Base-by-base conservation (phyloP, 92 coral and sea anemone genomes). In the Nematostella vectensis region DNA sequence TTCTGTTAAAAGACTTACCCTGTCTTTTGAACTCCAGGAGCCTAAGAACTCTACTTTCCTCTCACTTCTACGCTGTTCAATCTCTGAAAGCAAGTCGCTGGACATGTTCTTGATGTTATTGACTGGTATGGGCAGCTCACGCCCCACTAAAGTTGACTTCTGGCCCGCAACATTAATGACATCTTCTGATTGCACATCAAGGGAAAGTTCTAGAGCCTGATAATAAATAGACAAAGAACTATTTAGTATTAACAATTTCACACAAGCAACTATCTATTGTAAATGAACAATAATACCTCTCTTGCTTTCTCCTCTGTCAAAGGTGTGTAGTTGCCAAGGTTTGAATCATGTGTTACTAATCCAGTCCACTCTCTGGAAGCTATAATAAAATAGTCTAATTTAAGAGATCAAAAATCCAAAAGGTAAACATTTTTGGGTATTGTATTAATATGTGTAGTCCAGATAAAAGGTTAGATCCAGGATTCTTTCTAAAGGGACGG, bases 111-210 rank as follows among this genome's bases (percentile, higher is more conserved):
- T 63, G 4, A 61, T 31, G 49, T 68, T 67, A 44, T 62, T 76
- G 8, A 29, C 59, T 20, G 72, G 70, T 19, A 67, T 44, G 59
- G 40, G 9, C 20, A 11, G 15, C 27, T 72, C 63, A 48, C 70
- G 75, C 3, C 71, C 57, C 1, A 50, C 59, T 23, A 82, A 23
- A 18, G 50, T 58, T 12, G 74, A 58, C 36, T 71, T 63, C 37
- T 72, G 69, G 8, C 95, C 95, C 48, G 67, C 54, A 2, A 85
- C 67, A 50, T 63, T 76, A 31, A 85, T 64, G n/a, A 85, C 67
- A 44, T 85, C 95, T 47, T 83, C 82, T 59, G 84, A 57, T 16
- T 65, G 43, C 2, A 80, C 88, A n/a, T 81, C 63, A 6, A 70
- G 39, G 13, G 95, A 76, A 3, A 77, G 74, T 17, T 52, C 36